phyloP scores from a whole-genome alignment of 2,888 invertebrate species.

The Empis livida region DNA sequence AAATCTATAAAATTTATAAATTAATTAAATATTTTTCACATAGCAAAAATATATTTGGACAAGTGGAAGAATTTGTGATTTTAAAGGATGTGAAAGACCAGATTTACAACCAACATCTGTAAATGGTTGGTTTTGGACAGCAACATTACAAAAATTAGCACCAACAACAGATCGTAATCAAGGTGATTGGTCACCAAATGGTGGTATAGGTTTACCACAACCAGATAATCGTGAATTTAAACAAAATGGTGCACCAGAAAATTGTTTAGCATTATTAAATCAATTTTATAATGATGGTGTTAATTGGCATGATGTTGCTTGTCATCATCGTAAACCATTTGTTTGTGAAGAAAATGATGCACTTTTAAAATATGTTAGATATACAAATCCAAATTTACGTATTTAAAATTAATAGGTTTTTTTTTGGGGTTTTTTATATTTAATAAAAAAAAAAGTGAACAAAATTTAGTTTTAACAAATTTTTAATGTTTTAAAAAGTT shows the following conservation, averaged over 20 bases:
- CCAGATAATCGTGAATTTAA: slow-evolving; percentile 77
- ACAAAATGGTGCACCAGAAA: slow-evolving; percentile 72
- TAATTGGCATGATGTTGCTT: slow-evolving; percentile 85
- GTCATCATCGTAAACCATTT: slow-evolving; percentile 79
- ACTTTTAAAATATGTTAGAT: slow-evolving; percentile 71
- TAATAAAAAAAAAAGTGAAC: too few species aligned
- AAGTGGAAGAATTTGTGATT: slow-evolving; percentile 78
- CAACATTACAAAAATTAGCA: slow-evolving; percentile 70
- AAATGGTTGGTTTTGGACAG: slow-evolving; percentile 91
- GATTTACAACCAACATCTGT: slow-evolving; percentile 68
- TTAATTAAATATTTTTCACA: neutral
- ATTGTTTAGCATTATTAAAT: slow-evolving; percentile 73
- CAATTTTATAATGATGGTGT: slow-evolving; percentile 86
- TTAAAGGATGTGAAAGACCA: slow-evolving; percentile 76
- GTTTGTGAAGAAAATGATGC: slow-evolving; percentile 82
- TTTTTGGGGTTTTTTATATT: too few species aligned
- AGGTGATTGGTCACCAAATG: slow-evolving; percentile 79
- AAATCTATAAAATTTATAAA: too few species aligned
- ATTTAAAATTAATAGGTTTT: slow-evolving; percentile 37
- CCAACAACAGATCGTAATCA: slow-evolving; percentile 69
- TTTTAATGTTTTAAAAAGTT: too few species aligned
- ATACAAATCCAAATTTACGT: slow-evolving; percentile 65
- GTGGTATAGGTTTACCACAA: slow-evolving; percentile 75
- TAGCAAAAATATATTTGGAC: slow-evolving; percentile 86
- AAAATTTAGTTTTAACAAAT: too few species aligned